A percentile compares a stretch with the other conserved stretches of the same genome.
Conservation (phyloP, 92 coral and sea anemone genomes). For the Actinostola sp. region DNA sequence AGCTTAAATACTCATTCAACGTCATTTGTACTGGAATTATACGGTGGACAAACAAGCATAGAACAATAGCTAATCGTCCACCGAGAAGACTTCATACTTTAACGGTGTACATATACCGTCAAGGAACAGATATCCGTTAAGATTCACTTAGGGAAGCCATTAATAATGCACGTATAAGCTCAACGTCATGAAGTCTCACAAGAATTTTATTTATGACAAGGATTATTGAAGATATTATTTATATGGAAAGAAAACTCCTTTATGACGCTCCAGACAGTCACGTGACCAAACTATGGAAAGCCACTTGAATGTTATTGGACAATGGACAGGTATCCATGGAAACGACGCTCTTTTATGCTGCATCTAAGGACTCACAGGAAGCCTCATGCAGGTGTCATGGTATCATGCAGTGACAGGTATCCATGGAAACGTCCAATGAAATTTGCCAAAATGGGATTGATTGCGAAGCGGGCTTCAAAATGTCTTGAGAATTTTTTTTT, state of each 20-base stretch:
- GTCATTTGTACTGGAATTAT: constrained; percentile 11
- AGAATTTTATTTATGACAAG: constrained; percentile 14
- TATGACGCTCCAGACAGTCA: not conserved
- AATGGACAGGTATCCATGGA: constrained; percentile 1
- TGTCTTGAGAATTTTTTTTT: not conserved
- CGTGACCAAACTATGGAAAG: not conserved
- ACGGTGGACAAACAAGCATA: not conserved
- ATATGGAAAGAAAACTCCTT: constrained; percentile 10
- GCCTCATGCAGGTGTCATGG: not conserved
- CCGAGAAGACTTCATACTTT: too few species aligned
- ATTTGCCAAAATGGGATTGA: not conserved
- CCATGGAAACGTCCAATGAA: constrained; percentile 17
- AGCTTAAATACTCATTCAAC: constrained; percentile 12
- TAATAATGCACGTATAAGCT: constrained; percentile 6
- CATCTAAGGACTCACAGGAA: not conserved
- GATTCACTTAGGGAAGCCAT: constrained; percentile 7
- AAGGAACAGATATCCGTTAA: constrained; percentile 2
- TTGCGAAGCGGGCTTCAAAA: constrained; percentile 23
- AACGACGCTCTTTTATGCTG: too few species aligned
- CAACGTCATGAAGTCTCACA: constrained; percentile 4
- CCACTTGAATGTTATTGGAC: constrained; percentile 7
- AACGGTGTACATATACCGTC: not conserved
- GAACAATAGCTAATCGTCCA: not conserved
- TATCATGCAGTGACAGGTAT: not conserved
- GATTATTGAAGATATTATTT: constrained; percentile 8